Percentiles rank a stretch among this genome's conserved stretches.
Evolutionary conservation across 1,140 invertebrate species (phyloP).

Genomic region (Cheumatopsyche charites): DNA sequence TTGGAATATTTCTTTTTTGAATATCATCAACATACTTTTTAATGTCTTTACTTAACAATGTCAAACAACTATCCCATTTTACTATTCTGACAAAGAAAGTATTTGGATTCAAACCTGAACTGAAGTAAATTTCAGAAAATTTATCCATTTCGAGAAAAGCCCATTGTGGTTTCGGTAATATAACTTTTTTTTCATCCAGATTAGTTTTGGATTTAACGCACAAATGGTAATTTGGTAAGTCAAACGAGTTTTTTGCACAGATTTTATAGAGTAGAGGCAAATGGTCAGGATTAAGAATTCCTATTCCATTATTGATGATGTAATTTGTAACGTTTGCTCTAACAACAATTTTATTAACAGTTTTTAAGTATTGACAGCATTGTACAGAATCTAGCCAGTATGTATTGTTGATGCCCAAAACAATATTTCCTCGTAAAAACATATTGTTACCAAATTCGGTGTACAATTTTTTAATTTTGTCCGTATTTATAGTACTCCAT

Average conservation of each 20-base stretch:
- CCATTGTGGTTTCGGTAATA: slow-evolving; percentile 51
- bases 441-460: slow-evolving; percentile 39
- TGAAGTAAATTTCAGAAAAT: slow-evolving; percentile 52
- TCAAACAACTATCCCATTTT: slow-evolving; percentile 53
- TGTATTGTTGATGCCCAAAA: slow-evolving; percentile 53
- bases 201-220: slow-evolving; percentile 47
- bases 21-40: slow-evolving; percentile 50
- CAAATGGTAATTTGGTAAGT: slow-evolving; percentile 26
- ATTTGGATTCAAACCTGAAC: slow-evolving; percentile 50
- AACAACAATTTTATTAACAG: slow-evolving; percentile 14
- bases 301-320: slow-evolving; percentile 30
- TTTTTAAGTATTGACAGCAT: slow-evolving; percentile 25
- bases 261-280: slow-evolving; percentile 26
- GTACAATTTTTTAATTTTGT: slow-evolving; percentile 51
- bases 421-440: slow-evolving; percentile 53
- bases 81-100: slow-evolving; percentile 53
- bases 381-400: slow-evolving; percentile 52
- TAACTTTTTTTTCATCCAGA: slow-evolving; percentile 52
- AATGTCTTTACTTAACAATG: slow-evolving; percentile 53
- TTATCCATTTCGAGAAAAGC: slow-evolving; percentile 54
- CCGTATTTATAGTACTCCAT: slow-evolving; percentile 52
- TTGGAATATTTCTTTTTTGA: slow-evolving; percentile 37
- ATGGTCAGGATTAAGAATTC: slow-evolving; percentile 33
- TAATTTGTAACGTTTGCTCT: slow-evolving; percentile 30
- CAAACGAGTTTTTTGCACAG: slow-evolving; percentile 22